A percentile compares a stretch with the other conserved stretches of the same genome.
phyloP scores from a whole-genome alignment of 2,888 invertebrate genomes.

The Apodemia duryi region DNA sequence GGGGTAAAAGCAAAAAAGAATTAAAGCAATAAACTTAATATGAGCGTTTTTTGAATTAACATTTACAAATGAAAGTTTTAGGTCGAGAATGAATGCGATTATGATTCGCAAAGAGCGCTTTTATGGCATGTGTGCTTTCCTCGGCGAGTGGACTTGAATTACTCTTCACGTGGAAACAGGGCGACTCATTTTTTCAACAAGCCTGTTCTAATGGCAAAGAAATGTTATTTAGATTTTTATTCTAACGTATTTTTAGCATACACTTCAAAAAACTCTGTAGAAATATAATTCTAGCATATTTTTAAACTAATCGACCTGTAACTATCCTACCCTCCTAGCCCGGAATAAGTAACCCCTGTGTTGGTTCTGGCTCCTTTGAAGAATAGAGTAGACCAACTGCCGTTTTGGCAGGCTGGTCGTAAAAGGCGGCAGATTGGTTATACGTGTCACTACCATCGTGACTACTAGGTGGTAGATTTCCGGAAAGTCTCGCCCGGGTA shows the following conservation, averaged over 20 bases:
- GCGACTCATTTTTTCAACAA: slow-evolving; percentile 12
- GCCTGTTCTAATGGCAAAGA: slow-evolving; percentile 12
- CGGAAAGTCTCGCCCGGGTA: too few relatives aligned
- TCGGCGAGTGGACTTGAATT: slow-evolving; percentile 8
- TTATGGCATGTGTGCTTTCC: slow-evolving; percentile 11
- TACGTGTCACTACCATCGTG: too few relatives aligned
- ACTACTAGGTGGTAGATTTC: too few relatives aligned
- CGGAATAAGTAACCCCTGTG: too few relatives aligned
- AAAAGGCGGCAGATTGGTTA: too few relatives aligned
- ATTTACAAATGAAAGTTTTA: slow-evolving; percentile 12
- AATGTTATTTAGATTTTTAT: background rate
- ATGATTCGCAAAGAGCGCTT: slow-evolving; percentile 7
- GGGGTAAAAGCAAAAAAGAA: background rate
- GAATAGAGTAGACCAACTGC: too few relatives aligned
- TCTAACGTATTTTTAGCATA: background rate
- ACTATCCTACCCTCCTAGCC: too few relatives aligned
- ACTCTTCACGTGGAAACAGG: slow-evolving; percentile 5
- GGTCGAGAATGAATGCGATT: slow-evolving; percentile 12
- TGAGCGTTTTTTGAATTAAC: background rate
- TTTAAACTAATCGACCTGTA: background rate
- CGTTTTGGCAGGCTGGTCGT: too few relatives aligned
- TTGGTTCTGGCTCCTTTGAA: too few relatives aligned
- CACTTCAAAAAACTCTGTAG: background rate
- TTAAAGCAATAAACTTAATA: background rate
- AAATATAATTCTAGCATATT: background rate